Evolutionary conservation across 1,140 invertebrate species (phyloP), one percentile per base, ranked within the genome.

Genomic region (Camponotus floridanus): DNA sequence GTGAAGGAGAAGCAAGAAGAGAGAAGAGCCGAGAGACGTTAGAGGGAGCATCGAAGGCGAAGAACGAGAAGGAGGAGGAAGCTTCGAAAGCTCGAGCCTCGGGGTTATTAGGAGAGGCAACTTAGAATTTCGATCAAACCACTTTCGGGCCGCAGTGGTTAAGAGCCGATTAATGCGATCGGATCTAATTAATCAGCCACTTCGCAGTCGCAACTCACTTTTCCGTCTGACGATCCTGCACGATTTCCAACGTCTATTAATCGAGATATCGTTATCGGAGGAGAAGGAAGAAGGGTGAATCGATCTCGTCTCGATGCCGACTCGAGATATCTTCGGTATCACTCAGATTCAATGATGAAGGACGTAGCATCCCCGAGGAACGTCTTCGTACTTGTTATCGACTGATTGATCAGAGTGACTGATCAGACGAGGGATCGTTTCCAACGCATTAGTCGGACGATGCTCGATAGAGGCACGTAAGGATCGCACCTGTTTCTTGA

Each of bases 401-500:
- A 62, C 61, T 90, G 88, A 90, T 87, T 68, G 85, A 78, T 55
- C 55, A 51, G 48, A 76, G 7, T 48, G 21, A 21, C 57, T 39
- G 79, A 61, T 70, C 42, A n/a, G 61, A 76, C 62, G 39, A 62
- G 21, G 33, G 11, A 33, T 51, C 39, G 51, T 48, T 86, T 48
- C n/a, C 55, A 18, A 21, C 36, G 55, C 36, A 61, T 83, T 74
- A 83, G 48, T 36, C 42, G 68, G 26, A 81, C 45, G 74, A 62
- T 89, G 88, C 26, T 67, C 62, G 83, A 81, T 59, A 88, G 36
- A 67, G 73, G 42, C 62, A 88, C 85, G 76, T 89, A 79, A 89
- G 87, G 18, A 76, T 76, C 51, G 48, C 71, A 87, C 45, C 68
- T 39, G 80, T 62, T 45, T 57, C 48, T 68, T 61, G 87, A 83